A percentile compares a stretch with the other conserved stretches of the same genome.
These are phyloP conservation scores for Leptinotarsa peninsularis DNA, from an alignment of 2,888 invertebrate genomes.

Conservation along the genomic window DNA sequence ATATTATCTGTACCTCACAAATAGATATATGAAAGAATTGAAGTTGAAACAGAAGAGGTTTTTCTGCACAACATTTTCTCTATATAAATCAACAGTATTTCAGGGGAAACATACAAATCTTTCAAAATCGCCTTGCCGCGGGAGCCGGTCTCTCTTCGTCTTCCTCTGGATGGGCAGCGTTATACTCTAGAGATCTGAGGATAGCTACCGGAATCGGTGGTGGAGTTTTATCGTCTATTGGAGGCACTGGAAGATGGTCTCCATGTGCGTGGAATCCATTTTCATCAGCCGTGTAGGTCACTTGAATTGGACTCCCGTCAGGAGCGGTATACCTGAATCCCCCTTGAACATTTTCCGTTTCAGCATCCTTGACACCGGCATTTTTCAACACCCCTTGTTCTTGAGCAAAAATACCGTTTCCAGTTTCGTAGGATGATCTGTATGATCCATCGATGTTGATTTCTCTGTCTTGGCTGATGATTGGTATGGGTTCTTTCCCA, in stretches of 20 bases:
- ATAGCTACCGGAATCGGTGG: slow-evolving; percentile 79
- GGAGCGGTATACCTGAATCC: slow-evolving; percentile 71
- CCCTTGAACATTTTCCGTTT: slow-evolving; percentile 68
- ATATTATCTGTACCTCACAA: too few relatives aligned
- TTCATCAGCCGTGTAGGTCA: slow-evolving; percentile 71
- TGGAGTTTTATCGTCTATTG: slow-evolving; percentile 77
- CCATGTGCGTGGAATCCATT: slow-evolving; percentile 71
- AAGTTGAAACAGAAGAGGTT: too few relatives aligned
- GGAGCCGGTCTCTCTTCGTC: slow-evolving; percentile 22
- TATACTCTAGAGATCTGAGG: slow-evolving; percentile 73
- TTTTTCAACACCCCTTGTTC: slow-evolving; percentile 72
- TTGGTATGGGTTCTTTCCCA: slow-evolving; percentile 73
- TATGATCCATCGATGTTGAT: slow-evolving; percentile 78
- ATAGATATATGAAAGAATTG: too few relatives aligned
- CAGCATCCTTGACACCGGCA: slow-evolving; percentile 67
- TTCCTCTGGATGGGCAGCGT: slow-evolving; percentile 42
- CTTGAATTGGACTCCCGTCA: slow-evolving; percentile 70
- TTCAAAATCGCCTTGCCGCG: slow-evolving; percentile 21
- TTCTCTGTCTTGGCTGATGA: slow-evolving; percentile 75
- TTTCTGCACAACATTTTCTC: background rate
- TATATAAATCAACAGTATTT: background rate
- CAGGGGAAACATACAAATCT: background rate
- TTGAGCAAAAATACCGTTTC: slow-evolving; percentile 71
- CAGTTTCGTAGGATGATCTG: slow-evolving; percentile 73
- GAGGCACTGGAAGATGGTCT: slow-evolving; percentile 68